phyloP scores from a whole-genome alignment of 2,113 vertebrate genomes.

The Tragelaphus scriptus region DNA sequence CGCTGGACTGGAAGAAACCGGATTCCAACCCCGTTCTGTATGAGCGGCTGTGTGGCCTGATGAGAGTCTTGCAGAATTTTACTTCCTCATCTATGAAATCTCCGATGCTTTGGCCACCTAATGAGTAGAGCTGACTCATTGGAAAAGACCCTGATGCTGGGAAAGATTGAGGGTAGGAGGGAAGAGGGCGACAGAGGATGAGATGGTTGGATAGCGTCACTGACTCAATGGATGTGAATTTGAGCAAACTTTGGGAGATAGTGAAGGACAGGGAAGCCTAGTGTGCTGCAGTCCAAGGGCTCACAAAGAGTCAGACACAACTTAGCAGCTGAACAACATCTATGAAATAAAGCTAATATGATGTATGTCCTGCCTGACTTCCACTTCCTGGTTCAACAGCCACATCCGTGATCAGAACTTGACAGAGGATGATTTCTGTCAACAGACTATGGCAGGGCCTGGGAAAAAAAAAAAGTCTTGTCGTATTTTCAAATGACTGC shows the following conservation, averaged over 20 bases:
- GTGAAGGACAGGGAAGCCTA: background rate
- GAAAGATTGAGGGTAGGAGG: background rate
- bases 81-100: background rate
- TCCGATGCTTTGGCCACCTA: background rate
- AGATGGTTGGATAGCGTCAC: background rate
- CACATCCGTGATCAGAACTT: background rate
- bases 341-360: background rate
- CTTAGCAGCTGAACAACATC: background rate
- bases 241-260: background rate
- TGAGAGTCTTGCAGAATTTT: background rate
- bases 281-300: background rate
- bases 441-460: background rate
- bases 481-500: background rate
- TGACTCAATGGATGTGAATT: background rate
- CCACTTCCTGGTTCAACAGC: fast-evolving
- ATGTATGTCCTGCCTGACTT: fast-evolving
- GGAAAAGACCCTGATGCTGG: background rate
- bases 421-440: background rate
- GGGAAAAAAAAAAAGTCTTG: background rate
- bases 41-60: fast-evolving
- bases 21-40: background rate
- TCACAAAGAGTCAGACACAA: background rate
- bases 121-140: background rate
- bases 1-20: background rate
- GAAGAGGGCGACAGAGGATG: background rate